Conservation (phyloP, 2,113 vertebrate genomes). For the Menura novaehollandiae region DNA sequence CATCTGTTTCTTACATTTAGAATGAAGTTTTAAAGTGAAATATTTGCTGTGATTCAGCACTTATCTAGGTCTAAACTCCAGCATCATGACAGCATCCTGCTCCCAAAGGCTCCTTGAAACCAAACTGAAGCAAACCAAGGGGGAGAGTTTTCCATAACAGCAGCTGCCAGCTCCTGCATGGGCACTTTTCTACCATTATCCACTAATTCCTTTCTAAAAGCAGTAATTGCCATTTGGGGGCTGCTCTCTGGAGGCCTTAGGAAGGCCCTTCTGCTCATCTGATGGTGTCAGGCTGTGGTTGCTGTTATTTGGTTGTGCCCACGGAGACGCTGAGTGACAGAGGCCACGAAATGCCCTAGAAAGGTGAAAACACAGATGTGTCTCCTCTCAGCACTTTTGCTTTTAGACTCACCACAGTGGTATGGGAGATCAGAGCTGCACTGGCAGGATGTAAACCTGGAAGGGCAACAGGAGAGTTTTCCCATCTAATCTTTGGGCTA, state of each 20-base stretch:
- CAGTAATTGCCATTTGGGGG: neutral
- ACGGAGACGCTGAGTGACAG: neutral
- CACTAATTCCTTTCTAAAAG: neutral
- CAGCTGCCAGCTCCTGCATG: neutral
- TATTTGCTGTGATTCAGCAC: neutral
- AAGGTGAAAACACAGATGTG: neutral
- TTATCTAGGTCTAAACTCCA: neutral
- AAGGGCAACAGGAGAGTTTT: neutral
- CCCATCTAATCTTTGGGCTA: neutral
- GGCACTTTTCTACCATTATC: neutral
- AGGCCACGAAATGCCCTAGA: neutral
- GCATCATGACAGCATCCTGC: neutral
- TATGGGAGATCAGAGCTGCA: neutral
- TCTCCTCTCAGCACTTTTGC: neutral
- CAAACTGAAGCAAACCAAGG: fast-evolving
- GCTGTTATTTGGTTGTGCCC: neutral
- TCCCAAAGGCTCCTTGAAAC: neutral
- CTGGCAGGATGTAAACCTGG: neutral
- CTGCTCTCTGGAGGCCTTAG: neutral
- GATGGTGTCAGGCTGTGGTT: neutral
- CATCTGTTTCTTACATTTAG: neutral
- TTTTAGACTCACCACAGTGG: neutral
- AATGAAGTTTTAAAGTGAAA: neutral
- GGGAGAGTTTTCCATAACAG: neutral
- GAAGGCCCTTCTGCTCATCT: neutral